phyloP scores from a whole-genome alignment of 2,113 vertebrate species.

The Bubo scandiacus region DNA sequence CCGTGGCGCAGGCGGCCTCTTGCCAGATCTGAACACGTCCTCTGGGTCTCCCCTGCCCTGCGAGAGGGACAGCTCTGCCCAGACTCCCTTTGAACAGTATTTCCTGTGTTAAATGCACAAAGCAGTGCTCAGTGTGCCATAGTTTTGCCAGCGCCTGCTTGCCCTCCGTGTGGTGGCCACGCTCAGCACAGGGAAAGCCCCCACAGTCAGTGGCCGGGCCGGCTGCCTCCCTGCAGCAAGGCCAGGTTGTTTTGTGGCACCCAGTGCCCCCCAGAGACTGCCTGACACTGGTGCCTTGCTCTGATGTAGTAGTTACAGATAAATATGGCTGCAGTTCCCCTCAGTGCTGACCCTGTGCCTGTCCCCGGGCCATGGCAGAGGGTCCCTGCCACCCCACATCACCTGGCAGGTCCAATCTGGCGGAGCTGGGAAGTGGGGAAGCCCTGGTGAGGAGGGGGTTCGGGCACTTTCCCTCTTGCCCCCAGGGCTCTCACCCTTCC shows the following conservation, averaged over 20 bases:
- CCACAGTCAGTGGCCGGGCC: neutral
- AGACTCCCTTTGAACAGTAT: neutral
- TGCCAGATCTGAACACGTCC: rapidly evolving
- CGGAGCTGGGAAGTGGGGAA: neutral
- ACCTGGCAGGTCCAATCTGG: neutral
- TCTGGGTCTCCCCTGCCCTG: neutral
- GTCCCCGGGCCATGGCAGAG: neutral
- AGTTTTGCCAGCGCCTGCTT: too few relatives aligned
- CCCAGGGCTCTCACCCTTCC: neutral
- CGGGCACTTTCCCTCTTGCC: neutral
- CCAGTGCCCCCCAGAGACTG: neutral
- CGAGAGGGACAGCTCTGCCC: neutral
- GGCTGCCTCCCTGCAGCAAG: neutral
- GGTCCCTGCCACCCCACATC: neutral
- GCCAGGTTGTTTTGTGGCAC: neutral
- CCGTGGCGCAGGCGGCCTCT: rapidly evolving
- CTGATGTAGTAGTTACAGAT: too few relatives aligned
- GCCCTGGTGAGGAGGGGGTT: neutral
- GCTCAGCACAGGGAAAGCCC: neutral
- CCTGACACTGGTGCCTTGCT: neutral
- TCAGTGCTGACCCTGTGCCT: neutral
- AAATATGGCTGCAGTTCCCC: neutral
- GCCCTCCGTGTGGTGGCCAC: neutral
- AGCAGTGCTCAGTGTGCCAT: rapidly evolving
- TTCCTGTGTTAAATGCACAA: neutral